Percentiles rank a stretch among this genome's conserved stretches.
phyloP scores from a whole-genome alignment of 2,797 vertebrate species.

The Labeo calbasu region DNA sequence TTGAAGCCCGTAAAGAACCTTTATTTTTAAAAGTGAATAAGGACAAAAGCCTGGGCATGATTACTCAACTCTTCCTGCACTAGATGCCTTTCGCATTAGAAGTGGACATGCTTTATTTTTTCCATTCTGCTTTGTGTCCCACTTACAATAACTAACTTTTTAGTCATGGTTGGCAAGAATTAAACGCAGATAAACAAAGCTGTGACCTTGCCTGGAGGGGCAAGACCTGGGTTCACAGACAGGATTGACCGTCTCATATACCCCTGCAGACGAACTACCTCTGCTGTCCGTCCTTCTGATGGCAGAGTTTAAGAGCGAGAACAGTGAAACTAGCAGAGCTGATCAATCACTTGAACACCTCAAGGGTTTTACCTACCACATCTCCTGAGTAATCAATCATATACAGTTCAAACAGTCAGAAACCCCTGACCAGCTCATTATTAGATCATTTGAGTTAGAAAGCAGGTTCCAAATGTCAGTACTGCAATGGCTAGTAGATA shows the following conservation, averaged over 20 bases:
- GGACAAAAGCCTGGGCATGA: constrained; percentile 72
- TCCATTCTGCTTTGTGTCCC: constrained; percentile 67
- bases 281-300: neutral
- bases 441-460: neutral
- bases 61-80: constrained; percentile 72
- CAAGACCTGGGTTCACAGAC: constrained; percentile 69
- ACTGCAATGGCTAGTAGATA: neutral
- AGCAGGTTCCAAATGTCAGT: neutral
- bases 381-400: constrained; percentile 9
- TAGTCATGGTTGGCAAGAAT: constrained; percentile 79
- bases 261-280: constrained; percentile 49
- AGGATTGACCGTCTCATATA: constrained; percentile 18
- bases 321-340: constrained; percentile 15
- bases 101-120: constrained; percentile 72
- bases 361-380: constrained; percentile 18
- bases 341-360: constrained; percentile 21
- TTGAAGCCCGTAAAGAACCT: too few relatives aligned
- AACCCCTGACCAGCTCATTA: neutral
- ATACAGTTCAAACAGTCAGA: neutral
- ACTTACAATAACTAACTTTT: constrained; percentile 89
- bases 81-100: constrained; percentile 49
- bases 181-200: constrained; percentile 79
- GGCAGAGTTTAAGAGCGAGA: neutral
- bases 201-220: constrained; percentile 83
- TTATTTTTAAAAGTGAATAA: constrained; percentile 51